Base-by-base conservation (phyloP, 2,888 invertebrate species). In the Synergus itoensis region DNA sequence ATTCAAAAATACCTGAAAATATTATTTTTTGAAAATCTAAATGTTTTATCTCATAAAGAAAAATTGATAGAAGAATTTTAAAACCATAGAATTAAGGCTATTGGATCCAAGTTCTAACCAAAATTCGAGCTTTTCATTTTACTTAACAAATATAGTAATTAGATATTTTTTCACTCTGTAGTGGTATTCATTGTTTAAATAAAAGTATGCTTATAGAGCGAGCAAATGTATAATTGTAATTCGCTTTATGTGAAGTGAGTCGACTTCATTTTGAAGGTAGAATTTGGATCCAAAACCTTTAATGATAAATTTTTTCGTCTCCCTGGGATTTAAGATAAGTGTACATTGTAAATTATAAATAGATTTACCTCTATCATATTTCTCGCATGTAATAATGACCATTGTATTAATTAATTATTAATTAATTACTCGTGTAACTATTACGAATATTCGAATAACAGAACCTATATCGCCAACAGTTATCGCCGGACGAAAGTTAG, bases 281-380 rank as follows among this genome's bases (percentile, higher is more conserved):
- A 36, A 36, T 36, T 36, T 36, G 5, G 7, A 36, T 36, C 36
- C 36, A 36, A 36, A 4, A 36, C 4, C 5, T 5, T 36, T 36
- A 7, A 36, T 5, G 5, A 36, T 36, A 36, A 36, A 36, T 36
- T 36, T 5, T n/a, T n/a, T 43, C 11, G 28, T 36, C 53, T 53
- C 48, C 11, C 36, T 73, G 36, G 53, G 73, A 53, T n/a, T 53
- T 73, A 4, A 14, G 65, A 73, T 36, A 48, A 69, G 36, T 28
- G 36, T 84, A 78, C 81, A 36, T 84, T 86, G 85, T 85, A 85
- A 86, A 86, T 83, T 86, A 86, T 85, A 84, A 84, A 84, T 85
- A 85, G 84, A 83, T 84, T 84, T 84, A 85, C 81, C 80, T 41
- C n/a, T 65, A 41, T 65, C n/a, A 40, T 65, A 41, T 65, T 67